Base-by-base conservation (phyloP, 1,140 invertebrate genomes). In the Cyrtorhinus lividipennis region DNA sequence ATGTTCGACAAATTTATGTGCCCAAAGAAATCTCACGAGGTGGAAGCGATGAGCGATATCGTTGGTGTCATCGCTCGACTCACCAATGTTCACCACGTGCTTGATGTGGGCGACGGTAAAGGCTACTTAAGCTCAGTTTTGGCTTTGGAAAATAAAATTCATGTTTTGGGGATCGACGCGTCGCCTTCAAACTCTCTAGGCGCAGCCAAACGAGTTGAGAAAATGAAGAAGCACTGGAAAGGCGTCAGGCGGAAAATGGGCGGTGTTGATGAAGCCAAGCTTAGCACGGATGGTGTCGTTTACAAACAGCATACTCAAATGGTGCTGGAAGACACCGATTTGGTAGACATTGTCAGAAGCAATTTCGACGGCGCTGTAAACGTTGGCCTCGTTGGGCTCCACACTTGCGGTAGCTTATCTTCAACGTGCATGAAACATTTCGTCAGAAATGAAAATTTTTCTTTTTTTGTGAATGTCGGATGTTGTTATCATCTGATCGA, bases 401-500 rank as follows among this genome's bases (percentile, higher is more conserved):
- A 95, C 72, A 92, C 91, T 0, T 95, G 92, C 76, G 92, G 93
- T 0, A 83, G 90, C 72, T 75, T 95, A 2, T 83, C 85, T 0
- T 75, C 88, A 2, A 83, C 83, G 3, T 81, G 85, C 63, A 74
- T 95, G 0, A 79, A 83, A 68, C 77, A 90, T 15, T 95, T 92
- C 71, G 70, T 79, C 23, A 68, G 75, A 15, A 80, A 80, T 68
- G 63, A 74, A 0, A 70, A 76, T 44, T 79, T 84, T 2, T 76
- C 74, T 64, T 78, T 79, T 0, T 69, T 93, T 0, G 85, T 87
- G 60, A 88, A 88, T 68, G 86, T 95, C 30, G 87, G 88, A 0
- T 96, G 93, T 71, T 95, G 92, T 72, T 95, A 94, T 75, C 81
- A 95, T 78, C 77, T 94, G 67, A 72, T 93, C 66, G 77, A 82